These are phyloP conservation scores for Fabriciana adippe DNA, from an alignment of 2,888 invertebrate species.

Conservation along the genomic window DNA sequence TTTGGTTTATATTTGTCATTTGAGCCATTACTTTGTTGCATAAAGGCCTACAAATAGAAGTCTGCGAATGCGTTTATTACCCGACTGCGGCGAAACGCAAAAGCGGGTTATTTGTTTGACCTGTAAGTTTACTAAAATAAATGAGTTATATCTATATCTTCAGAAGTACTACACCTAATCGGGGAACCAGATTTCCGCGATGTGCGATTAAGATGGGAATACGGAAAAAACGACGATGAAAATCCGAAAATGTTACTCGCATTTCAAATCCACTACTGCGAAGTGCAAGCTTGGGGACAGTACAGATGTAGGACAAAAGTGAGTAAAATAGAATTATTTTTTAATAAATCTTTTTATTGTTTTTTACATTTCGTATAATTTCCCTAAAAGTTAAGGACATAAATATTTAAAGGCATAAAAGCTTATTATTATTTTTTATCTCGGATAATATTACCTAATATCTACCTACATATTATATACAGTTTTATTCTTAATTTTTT, in stretches of 20 bases:
- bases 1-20: too few species aligned
- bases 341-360: too few species aligned
- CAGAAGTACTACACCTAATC: slow-evolving; percentile 84
- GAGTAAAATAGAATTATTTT: slow-evolving; percentile 21
- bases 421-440: neutral
- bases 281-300: slow-evolving; percentile 89
- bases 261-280: slow-evolving; percentile 89
- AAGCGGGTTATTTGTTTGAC: too few species aligned
- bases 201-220: slow-evolving; percentile 85
- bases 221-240: slow-evolving; percentile 66
- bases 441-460: too few species aligned
- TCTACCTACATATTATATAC: neutral
- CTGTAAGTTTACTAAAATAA: neutral
- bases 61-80: too few species aligned
- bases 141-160: slow-evolving; percentile 42
- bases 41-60: too few species aligned
- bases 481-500: neutral
- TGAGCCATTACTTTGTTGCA: too few species aligned
- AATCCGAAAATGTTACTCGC: slow-evolving; percentile 75
- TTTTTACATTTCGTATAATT: too few species aligned
- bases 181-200: slow-evolving; percentile 86
- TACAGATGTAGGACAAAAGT: slow-evolving; percentile 88
- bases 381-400: too few species aligned
- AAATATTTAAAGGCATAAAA: too few species aligned
- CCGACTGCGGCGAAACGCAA: too few species aligned